phyloP scores from a whole-genome alignment of 2,888 invertebrate genomes.

The Drosophila seclusa region DNA sequence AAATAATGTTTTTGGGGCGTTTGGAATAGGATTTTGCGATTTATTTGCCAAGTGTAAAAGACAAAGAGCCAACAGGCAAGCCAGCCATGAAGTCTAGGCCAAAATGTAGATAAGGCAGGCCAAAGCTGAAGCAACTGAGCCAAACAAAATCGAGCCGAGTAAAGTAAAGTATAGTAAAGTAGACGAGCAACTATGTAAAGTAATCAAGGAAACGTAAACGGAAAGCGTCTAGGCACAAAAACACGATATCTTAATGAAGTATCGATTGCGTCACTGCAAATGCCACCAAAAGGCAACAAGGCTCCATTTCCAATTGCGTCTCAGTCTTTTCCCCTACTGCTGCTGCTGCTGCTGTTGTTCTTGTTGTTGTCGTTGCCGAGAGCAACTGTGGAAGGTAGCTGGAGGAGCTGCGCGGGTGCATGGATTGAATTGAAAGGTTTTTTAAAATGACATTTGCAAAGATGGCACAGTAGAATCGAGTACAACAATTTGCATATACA shows the following conservation, averaged over 20 bases:
- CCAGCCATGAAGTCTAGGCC: conserved; percentile 53
- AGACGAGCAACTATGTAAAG: conserved; percentile 75
- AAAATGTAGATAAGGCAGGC: conserved; percentile 66
- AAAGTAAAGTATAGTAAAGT: conserved; percentile 17
- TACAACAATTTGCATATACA: conserved; percentile 5
- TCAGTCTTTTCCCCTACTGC: neutral
- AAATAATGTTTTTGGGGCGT: conserved; percentile 69
- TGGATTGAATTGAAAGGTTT: conserved; percentile 51
- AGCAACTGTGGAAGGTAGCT: conserved; percentile 1
- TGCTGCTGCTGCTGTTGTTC: neutral
- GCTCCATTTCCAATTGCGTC: conserved; percentile 12
- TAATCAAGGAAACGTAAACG: conserved; percentile 83
- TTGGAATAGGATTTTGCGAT: conserved; percentile 74
- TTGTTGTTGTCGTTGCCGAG: conserved; percentile 13
- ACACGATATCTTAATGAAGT: conserved; percentile 81
- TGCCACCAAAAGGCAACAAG: conserved; percentile 54
- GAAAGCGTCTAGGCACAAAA: conserved; percentile 80
- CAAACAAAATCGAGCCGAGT: conserved; percentile 37
- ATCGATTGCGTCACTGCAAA: conserved; percentile 71
- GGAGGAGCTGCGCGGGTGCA: conserved; percentile 23
- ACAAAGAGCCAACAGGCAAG: conserved; percentile 60
- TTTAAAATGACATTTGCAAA: conserved; percentile 75
- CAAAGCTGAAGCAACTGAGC: conserved; percentile 47
- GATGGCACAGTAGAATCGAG: conserved; percentile 48
- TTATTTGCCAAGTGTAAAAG: conserved; percentile 76